Evolutionary conservation across 2,888 invertebrate genomes (phyloP).

Genomic region (Drosophila seclusa): DNA sequence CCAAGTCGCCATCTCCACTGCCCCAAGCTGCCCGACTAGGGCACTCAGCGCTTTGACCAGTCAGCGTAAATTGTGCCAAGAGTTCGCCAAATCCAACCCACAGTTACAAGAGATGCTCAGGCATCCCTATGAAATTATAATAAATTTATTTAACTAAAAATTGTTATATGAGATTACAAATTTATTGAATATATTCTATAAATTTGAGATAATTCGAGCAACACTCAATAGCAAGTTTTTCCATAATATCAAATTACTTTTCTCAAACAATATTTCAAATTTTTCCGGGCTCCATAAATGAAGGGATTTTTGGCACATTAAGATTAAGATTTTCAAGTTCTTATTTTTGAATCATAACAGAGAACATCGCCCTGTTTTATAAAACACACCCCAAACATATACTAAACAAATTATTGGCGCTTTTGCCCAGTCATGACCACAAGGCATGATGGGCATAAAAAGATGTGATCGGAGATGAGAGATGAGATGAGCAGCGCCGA

Average conservation of each 20-base stretch:
- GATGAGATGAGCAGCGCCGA: constrained; percentile 16
- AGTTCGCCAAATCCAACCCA: not conserved
- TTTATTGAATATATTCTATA: not conserved
- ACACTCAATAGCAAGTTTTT: not conserved
- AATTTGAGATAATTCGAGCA: not conserved
- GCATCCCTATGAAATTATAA: not conserved
- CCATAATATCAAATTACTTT: not conserved
- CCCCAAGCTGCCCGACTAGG: not conserved
- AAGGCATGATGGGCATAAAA: not conserved
- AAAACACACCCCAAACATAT: not conserved
- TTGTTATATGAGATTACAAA: not conserved
- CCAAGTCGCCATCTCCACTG: not conserved
- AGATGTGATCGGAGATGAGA: constrained; percentile 1
- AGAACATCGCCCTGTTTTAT: not conserved
- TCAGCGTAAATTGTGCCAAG: not conserved
- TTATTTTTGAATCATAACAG: no score
- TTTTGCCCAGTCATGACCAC: not conserved
- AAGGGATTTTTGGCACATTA: not conserved
- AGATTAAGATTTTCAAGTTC: not conserved
- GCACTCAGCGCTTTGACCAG: constrained; percentile 4
- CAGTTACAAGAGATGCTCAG: not conserved
- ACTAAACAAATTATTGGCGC: not conserved
- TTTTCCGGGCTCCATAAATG: not conserved
- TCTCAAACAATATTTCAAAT: not conserved
- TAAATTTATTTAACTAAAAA: not conserved